These are phyloP conservation scores for Drosophila lacertosa DNA, from an alignment of 1,140 invertebrate species.

Conservation along the genomic window DNA sequence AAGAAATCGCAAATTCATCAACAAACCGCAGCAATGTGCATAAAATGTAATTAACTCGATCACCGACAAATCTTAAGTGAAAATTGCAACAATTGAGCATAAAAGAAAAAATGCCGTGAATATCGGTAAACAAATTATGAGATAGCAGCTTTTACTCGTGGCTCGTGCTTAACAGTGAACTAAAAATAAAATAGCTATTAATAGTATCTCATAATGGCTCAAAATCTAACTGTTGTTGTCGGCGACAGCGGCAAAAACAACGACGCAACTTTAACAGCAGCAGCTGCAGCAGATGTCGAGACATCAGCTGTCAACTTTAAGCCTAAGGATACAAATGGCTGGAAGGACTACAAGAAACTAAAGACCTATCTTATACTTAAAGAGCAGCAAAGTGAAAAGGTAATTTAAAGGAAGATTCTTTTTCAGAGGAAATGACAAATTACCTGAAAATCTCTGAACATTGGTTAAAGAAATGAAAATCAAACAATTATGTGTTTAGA, in stretches of 20 bases:
- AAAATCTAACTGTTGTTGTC: constrained; percentile 63
- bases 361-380: constrained; percentile 80
- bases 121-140: constrained; percentile 4
- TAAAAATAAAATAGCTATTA: background rate
- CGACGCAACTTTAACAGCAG: constrained; percentile 11
- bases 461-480: too few relatives aligned
- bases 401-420: constrained; percentile 13
- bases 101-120: constrained; percentile 33
- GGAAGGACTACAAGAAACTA: constrained; percentile 80
- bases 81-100: constrained; percentile 8
- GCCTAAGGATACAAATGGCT: constrained; percentile 76
- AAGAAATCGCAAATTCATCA: constrained; percentile 30
- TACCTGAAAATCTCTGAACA: too few relatives aligned
- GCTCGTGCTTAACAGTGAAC: constrained; percentile 39
- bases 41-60: constrained; percentile 9
- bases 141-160: constrained; percentile 26
- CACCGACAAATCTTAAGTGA: constrained; percentile 2
- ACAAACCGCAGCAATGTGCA: constrained; percentile 34
- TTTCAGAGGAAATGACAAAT: background rate
- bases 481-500: too few relatives aligned
- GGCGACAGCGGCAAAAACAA: constrained; percentile 32
- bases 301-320: constrained; percentile 54
- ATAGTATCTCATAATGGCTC: constrained; percentile 45
- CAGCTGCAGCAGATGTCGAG: constrained; percentile 8
- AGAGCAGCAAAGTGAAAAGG: constrained; percentile 76